phyloP scores from a whole-genome alignment of 2,797 vertebrate genomes.

The Zalophus californianus region DNA sequence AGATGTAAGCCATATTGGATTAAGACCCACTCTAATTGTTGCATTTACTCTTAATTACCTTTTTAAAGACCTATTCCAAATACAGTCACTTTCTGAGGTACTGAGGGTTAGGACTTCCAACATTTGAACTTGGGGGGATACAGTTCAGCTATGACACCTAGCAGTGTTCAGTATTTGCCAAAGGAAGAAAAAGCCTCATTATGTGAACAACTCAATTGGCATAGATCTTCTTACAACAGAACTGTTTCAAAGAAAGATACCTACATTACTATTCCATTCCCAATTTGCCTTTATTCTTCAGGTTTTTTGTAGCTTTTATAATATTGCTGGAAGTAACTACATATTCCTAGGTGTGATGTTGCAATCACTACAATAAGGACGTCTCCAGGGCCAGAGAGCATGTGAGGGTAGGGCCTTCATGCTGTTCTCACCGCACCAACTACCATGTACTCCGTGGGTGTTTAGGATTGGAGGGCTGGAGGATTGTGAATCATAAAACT shows the following conservation, averaged over 20 bases:
- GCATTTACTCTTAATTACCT: neutral
- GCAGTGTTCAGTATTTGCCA: neutral
- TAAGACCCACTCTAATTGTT: neutral
- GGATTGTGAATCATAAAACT: neutral
- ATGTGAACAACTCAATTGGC: neutral
- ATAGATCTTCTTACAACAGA: neutral
- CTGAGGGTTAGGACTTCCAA: neutral
- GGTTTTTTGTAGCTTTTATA: neutral
- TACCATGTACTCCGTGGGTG: neutral
- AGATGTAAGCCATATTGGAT: neutral
- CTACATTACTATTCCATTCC: neutral
- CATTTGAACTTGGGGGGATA: neutral
- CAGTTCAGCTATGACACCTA: neutral
- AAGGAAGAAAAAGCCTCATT: neutral
- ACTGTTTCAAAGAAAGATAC: neutral
- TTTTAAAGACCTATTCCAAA: neutral
- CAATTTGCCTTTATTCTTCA: neutral
- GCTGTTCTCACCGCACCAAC: neutral
- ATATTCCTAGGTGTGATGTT: neutral
- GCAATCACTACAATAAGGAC: neutral
- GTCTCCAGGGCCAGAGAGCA: neutral
- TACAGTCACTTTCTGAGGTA: neutral
- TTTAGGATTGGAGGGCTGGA: neutral
- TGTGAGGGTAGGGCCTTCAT: neutral
- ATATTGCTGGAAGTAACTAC: conserved; percentile 25